A percentile compares a stretch with the other conserved stretches of the same genome.
Conservation (phyloP, 2,113 vertebrate genomes). For the Pogona vitticeps region DNA sequence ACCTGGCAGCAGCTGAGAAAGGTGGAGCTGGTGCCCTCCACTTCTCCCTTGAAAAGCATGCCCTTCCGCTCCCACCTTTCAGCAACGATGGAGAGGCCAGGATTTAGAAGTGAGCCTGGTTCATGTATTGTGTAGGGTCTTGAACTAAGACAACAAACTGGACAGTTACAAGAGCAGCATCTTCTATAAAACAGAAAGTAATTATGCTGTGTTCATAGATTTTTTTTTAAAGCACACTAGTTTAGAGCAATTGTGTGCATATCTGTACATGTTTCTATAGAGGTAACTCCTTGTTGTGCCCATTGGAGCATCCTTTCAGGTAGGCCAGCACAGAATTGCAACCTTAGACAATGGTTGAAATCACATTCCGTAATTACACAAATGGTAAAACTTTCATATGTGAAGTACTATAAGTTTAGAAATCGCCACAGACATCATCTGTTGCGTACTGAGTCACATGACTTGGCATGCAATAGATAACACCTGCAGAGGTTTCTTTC, state of each 20-base stretch:
- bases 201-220: neutral
- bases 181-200: neutral
- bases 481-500: too few relatives aligned
- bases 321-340: neutral
- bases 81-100: neutral
- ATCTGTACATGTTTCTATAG: neutral
- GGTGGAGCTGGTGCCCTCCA: neutral
- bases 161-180: neutral
- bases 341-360: neutral
- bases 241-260: too few relatives aligned
- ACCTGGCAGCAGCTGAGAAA: too few relatives aligned
- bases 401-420: too few relatives aligned
- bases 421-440: too few relatives aligned
- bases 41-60: neutral
- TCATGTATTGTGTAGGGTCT: neutral
- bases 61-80: neutral
- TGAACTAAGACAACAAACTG: neutral
- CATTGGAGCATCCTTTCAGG: neutral
- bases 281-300: neutral
- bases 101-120: neutral
- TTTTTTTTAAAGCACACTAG: neutral
- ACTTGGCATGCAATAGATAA: too few relatives aligned
- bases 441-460: too few relatives aligned
- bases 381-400: too few relatives aligned
- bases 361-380: too few relatives aligned